These are phyloP conservation scores for Nasonia oneida DNA, from an alignment of 2,888 invertebrate species.

Conservation along the genomic window DNA sequence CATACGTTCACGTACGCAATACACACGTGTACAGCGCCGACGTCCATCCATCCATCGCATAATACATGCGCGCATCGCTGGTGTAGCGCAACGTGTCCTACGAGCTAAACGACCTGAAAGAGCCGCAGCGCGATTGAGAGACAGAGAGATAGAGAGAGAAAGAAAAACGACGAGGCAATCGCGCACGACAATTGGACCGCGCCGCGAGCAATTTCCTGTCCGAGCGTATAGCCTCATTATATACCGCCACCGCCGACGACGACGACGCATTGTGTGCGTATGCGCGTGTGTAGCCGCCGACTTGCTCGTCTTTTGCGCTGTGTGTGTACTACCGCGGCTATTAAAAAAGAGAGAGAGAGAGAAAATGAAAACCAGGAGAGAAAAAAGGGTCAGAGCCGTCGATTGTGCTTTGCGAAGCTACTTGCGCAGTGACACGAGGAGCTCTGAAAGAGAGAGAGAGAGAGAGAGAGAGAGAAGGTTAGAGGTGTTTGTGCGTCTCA, in stretches of 20 bases:
- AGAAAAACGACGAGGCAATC: constrained; percentile 26
- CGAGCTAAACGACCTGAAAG: constrained; percentile 17
- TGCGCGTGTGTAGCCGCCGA: background rate
- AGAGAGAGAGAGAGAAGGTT: background rate
- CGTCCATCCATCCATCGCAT: constrained; percentile 10
- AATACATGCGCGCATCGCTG: background rate
- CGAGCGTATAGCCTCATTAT: constrained; percentile 20
- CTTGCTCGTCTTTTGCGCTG: background rate
- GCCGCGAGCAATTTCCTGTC: constrained; percentile 59
- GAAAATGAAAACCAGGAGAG: background rate
- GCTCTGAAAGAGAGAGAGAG: background rate
- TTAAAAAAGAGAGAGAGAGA: background rate
- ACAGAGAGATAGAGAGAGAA: background rate
- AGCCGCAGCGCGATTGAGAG: background rate
- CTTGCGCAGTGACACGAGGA: background rate
- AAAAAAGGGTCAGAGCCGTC: constrained; percentile 12
- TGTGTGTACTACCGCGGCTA: background rate
- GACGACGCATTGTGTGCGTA: background rate
- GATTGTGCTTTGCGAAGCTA: background rate
- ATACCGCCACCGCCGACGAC: background rate
- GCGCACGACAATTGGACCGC: constrained; percentile 56
- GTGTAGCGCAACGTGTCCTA: constrained; percentile 22
- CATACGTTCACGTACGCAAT: constrained; percentile 25
- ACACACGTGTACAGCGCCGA: constrained; percentile 23
- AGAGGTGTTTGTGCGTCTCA: constrained; percentile 3